Base-by-base conservation (phyloP, 2,113 vertebrate species). In the Bambusicola thoracicus region DNA sequence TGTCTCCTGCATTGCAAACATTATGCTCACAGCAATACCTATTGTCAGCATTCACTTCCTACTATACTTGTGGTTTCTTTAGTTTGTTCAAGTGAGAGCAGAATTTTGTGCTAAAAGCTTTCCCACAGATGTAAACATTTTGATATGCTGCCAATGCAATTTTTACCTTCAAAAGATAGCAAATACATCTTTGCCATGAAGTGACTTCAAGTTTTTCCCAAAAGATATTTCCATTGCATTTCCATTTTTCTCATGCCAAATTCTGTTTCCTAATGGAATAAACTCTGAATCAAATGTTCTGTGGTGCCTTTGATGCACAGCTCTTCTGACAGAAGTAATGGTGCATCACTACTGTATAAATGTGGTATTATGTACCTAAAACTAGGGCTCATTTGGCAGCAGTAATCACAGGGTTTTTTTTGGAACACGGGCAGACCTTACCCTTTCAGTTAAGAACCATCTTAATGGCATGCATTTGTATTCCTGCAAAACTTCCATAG, bases 111-210 rank as follows among this genome's bases (percentile, higher is more conserved):
- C 62, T 79, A 77, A 83, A 83, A 69, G 25, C 0, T 0, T 85
- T 90, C 95, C 84, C 84, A 76, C 74, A 85, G 70, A 58, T 79
- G 59, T 80, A 85, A 89, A 82, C 89, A 36, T 87, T 92, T 85
- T 91, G 75, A 89, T 89, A 56, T 1, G 5, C 48, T 94, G 87
- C 70, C 89, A 91, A 6, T 82, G 58, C 22, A 74, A 27, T 85
- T 93, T 92, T 91, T 92, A n/a, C 44, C 91, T 90, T 92, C 30
- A 82, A 80, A 92, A 95, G n/a, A 27, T 34, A 85, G 67, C 62
- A 53, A 84, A 76, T 43, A 25, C 24, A 1, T 75, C 51, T 89
- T 92, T 76, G 62, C 69, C 74, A 40, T 86, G 22, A 67, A 87
- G 40, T 86, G 40, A 66, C n/a, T 41, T 27, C 1, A 61, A 40